phyloP scores from a whole-genome alignment of 2,797 vertebrate genomes.

The Sarcoramphus papa region DNA sequence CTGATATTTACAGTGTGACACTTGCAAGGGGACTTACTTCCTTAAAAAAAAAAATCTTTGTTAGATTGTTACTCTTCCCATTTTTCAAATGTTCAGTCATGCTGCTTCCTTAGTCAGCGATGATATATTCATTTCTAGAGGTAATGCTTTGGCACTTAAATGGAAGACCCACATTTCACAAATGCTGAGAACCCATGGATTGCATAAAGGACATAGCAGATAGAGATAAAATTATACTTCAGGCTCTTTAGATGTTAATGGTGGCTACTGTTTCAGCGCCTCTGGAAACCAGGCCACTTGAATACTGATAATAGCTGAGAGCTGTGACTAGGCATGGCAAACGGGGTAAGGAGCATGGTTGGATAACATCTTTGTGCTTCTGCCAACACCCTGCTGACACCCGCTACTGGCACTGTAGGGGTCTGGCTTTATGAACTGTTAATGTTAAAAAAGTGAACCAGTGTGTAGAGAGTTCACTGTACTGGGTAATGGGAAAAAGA shows the following conservation, averaged over 20 bases:
- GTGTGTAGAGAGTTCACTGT: neutral
- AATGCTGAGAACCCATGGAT: neutral
- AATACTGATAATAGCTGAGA: constrained; percentile 31
- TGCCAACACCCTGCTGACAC: constrained; percentile 9
- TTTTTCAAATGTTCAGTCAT: neutral
- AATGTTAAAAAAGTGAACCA: neutral
- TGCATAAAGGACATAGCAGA: neutral
- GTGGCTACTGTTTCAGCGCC: neutral
- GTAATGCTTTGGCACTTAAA: neutral
- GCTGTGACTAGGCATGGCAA: constrained; percentile 6
- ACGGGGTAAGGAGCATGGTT: neutral
- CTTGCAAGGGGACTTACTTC: neutral
- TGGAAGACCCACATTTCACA: neutral
- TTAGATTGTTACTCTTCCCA: neutral
- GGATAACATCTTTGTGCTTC: neutral
- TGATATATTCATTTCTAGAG: neutral
- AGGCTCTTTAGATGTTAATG: constrained; percentile 11
- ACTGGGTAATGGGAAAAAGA: neutral
- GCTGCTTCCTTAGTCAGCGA: neutral
- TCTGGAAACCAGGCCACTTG: constrained; percentile 39
- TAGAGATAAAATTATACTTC: constrained; percentile 17
- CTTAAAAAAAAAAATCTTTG: neutral
- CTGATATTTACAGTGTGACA: neutral
- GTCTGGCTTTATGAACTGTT: constrained; percentile 12
- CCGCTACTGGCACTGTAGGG: neutral